Evolutionary conservation across 1,140 invertebrate species (phyloP).

Genomic region (Xylocopa sonorina): DNA sequence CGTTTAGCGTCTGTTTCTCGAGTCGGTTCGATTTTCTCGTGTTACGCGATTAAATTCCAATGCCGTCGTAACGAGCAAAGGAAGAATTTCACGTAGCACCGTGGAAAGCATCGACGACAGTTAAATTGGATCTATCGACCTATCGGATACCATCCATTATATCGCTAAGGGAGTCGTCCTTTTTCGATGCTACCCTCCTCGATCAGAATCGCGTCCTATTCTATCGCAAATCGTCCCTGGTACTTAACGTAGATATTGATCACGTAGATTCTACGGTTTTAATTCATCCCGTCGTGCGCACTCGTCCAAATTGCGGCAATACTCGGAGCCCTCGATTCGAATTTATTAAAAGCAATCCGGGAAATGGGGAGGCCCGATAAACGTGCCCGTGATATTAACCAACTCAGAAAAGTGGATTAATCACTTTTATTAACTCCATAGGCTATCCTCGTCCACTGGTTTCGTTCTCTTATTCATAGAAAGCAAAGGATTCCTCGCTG

Average conservation of each 20-base stretch:
- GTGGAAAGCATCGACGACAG: not conserved
- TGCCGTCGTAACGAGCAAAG: not conserved
- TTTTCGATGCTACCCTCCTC: constrained; percentile 47
- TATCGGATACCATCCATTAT: constrained; percentile 36
- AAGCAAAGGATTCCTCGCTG: no score
- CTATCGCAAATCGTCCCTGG: constrained; percentile 22
- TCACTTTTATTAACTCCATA: not conserved
- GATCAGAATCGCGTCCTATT: constrained; percentile 39
- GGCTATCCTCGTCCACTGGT: not conserved
- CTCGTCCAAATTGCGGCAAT: not conserved
- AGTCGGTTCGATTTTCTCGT: not conserved
- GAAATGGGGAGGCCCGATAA: not conserved
- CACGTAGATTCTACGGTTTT: not conserved
- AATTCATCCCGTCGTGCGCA: not conserved
- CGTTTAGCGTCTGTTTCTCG: not conserved
- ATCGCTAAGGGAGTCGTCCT: constrained; percentile 16
- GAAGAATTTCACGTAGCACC: not conserved
- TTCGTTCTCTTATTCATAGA: not conserved
- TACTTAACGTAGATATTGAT: constrained; percentile 44
- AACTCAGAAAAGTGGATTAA: not conserved
- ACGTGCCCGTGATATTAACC: not conserved
- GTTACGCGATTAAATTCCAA: not conserved
- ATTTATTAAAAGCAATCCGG: not conserved
- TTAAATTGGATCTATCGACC: constrained; percentile 32
- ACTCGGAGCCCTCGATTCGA: not conserved